Conservation (phyloP, 2,888 invertebrate genomes). For the Vannuccia rotundouncinata region DNA sequence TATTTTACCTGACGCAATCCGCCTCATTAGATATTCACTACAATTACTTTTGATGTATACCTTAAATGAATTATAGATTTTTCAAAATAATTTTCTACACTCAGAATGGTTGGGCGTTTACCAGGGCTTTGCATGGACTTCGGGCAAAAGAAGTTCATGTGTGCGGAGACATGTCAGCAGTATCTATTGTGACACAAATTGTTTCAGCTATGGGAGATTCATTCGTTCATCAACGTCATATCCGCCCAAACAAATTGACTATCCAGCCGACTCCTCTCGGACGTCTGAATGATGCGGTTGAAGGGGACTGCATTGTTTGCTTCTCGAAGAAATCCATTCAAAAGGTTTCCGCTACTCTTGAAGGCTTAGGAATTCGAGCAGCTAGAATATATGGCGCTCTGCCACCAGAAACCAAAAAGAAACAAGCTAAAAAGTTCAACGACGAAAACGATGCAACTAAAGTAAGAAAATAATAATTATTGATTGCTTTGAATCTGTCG, state of each 20-base stretch:
- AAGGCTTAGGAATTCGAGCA: not conserved
- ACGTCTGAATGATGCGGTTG: not conserved
- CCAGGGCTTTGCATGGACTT: conserved; percentile 61
- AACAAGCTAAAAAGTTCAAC: not conserved
- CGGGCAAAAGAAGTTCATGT: conserved; percentile 88
- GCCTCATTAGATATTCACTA: too few species aligned
- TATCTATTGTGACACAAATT: conserved; percentile 65
- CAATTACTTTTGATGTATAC: too few species aligned
- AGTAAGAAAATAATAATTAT: too few species aligned
- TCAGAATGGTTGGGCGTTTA: not conserved
- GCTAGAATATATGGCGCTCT: not conserved
- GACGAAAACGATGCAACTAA: not conserved
- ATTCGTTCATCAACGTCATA: not conserved
- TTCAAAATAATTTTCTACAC: too few species aligned
- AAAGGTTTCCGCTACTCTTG: not conserved
- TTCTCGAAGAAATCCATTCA: not conserved
- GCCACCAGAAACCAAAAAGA: not conserved
- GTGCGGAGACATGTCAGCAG: conserved; percentile 86
- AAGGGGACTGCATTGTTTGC: not conserved
- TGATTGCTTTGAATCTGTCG: too few species aligned
- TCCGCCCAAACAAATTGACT: not conserved
- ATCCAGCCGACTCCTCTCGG: not conserved
- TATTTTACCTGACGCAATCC: too few species aligned
- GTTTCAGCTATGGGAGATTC: not conserved
- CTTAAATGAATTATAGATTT: too few species aligned